Percentiles rank a stretch among this genome's conserved stretches.
Conservation (phyloP, 2,888 invertebrate genomes). For the Calliphora vomitoria region DNA sequence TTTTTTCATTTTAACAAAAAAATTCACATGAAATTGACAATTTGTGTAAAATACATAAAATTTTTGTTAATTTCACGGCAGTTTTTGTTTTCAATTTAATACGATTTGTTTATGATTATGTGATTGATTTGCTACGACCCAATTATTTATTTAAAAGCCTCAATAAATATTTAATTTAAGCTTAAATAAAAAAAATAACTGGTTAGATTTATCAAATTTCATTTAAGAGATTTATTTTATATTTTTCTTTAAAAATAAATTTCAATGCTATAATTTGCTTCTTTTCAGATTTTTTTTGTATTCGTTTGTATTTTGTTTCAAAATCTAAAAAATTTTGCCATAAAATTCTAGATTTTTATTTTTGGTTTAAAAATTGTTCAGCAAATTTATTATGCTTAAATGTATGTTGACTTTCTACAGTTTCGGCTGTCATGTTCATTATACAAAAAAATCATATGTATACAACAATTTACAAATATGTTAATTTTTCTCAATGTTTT, state of each 20-base stretch:
- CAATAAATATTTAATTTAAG: neutral
- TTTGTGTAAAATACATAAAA: neutral
- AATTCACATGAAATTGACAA: slow-evolving; percentile 5
- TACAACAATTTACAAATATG: slow-evolving; percentile 6
- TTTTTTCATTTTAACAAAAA: no score
- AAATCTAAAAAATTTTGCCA: neutral
- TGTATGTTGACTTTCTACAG: neutral
- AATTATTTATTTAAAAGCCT: neutral
- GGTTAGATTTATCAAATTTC: neutral
- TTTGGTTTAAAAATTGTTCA: neutral
- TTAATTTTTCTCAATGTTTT: slow-evolving; percentile 50
- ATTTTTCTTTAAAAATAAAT: neutral
- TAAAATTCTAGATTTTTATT: neutral
- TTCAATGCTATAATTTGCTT: neutral
- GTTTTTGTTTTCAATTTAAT: neutral
- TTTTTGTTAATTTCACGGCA: neutral
- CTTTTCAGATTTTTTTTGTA: neutral
- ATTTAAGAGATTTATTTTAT: neutral
- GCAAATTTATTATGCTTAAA: neutral
- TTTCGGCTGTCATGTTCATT: neutral
- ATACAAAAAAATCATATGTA: neutral
- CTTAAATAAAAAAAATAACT: neutral
- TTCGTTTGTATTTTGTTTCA: neutral
- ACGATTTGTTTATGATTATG: neutral
- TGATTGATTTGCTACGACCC: neutral